These are phyloP conservation scores for Hydrophis major DNA, from an alignment of 2,797 vertebrate genomes.

Conservation along the genomic window DNA sequence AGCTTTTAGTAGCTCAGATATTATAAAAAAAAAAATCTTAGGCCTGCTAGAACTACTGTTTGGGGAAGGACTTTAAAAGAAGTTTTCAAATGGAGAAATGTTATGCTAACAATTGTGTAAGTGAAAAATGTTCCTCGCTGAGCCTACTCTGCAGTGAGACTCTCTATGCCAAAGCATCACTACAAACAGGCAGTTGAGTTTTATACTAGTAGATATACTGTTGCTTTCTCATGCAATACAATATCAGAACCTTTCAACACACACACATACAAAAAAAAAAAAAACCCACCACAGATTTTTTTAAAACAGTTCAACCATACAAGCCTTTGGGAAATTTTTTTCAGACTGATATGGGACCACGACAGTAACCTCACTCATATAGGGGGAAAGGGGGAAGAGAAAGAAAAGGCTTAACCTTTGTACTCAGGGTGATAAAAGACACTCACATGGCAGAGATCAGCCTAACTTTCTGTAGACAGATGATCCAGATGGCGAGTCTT, in stretches of 20 bases:
- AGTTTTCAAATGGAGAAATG: slow-evolving; percentile 58
- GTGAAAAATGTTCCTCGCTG: slow-evolving; percentile 48
- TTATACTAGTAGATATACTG: slow-evolving; percentile 53
- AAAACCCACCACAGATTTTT: slow-evolving; percentile 24
- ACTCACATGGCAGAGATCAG: slow-evolving; percentile 69
- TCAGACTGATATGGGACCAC: slow-evolving; percentile 51
- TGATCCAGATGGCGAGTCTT: slow-evolving; percentile 57
- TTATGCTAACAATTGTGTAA: slow-evolving; percentile 53
- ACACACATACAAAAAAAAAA: not conserved
- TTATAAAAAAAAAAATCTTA: slow-evolving; percentile 40
- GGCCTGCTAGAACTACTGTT: slow-evolving; percentile 58
- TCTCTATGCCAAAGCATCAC: slow-evolving; percentile 53
- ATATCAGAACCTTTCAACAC: slow-evolving; percentile 53
- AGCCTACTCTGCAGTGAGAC: slow-evolving; percentile 56
- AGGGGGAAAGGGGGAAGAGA: slow-evolving; percentile 41
- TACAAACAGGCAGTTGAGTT: slow-evolving; percentile 54
- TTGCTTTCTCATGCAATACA: slow-evolving; percentile 45
- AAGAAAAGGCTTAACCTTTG: slow-evolving; percentile 70
- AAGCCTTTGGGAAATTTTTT: slow-evolving; percentile 57
- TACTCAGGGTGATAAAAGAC: slow-evolving; percentile 66
- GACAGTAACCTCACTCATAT: slow-evolving; percentile 50
- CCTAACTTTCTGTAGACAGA: slow-evolving; percentile 55
- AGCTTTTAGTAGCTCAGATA: slow-evolving; percentile 51
- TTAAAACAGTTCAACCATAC: slow-evolving; percentile 49
- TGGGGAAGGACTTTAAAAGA: slow-evolving; percentile 53